Evolutionary conservation across 2,888 invertebrate species (phyloP).

Genomic region (Aporophyla lueneburgensis): DNA sequence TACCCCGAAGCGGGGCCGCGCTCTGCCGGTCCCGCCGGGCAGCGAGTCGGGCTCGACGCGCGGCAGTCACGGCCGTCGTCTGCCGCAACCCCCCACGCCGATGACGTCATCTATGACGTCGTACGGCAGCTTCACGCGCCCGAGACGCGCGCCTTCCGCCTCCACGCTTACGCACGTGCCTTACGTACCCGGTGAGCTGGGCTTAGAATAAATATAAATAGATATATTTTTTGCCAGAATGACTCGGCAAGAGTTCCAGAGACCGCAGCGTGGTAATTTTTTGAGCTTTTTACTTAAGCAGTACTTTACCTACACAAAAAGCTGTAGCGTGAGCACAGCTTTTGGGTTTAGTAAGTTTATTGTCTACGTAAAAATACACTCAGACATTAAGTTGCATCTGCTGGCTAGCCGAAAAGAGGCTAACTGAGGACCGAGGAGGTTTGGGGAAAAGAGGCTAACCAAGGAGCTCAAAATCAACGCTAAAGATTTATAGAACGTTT

Average conservation of each 20-base stretch:
- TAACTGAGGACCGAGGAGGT: background rate
- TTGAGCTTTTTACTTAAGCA: background rate
- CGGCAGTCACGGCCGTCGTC: constrained; percentile 81
- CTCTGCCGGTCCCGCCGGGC: constrained; percentile 84
- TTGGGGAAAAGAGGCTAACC: background rate
- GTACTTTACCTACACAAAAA: background rate
- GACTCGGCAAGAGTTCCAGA: no score
- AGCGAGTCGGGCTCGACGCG: constrained; percentile 84
- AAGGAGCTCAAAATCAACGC: background rate
- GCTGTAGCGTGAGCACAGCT: background rate
- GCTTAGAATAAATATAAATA: constrained; percentile 6
- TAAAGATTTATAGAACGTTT: background rate
- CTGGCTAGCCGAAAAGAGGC: no score
- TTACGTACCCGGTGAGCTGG: constrained; percentile 84
- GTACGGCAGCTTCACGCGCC: constrained; percentile 69
- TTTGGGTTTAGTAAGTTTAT: background rate
- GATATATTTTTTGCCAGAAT: background rate
- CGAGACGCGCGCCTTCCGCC: constrained; percentile 72
- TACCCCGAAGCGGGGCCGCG: constrained; percentile 86
- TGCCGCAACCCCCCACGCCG: constrained; percentile 83
- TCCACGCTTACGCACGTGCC: constrained; percentile 86
- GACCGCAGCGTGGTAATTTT: no score
- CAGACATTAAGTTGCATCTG: background rate
- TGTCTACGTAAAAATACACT: background rate
- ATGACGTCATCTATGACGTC: constrained; percentile 74